Conservation (phyloP, 30 jellyfish, hydroid and myxozoan species). For the Aurelia coerulea region DNA sequence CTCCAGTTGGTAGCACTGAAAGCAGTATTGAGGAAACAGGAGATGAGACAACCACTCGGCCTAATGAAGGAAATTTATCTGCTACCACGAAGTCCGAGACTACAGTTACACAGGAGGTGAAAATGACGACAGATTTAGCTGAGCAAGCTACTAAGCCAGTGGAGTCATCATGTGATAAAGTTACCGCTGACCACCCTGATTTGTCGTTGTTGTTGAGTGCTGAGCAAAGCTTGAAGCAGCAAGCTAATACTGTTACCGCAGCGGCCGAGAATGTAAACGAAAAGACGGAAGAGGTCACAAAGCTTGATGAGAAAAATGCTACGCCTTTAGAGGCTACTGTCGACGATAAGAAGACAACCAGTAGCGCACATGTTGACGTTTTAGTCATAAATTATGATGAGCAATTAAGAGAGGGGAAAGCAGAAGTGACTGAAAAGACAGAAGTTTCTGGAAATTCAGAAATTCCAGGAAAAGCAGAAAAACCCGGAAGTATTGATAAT, state of each 20-base stretch:
- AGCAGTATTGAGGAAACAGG: neutral
- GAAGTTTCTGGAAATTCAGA: neutral
- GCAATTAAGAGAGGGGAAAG: constrained; percentile 53
- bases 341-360: neutral
- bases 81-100: neutral
- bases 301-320: neutral
- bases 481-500: neutral
- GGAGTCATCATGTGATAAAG: constrained; percentile 12
- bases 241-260: neutral
- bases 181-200: constrained; percentile 22
- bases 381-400: constrained; percentile 52
- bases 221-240: constrained; percentile 17
- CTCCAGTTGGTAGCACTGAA: too few relatives aligned
- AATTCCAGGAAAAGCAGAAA: neutral
- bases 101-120: neutral
- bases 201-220: constrained; percentile 26
- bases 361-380: constrained; percentile 45
- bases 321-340: neutral
- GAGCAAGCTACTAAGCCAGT: neutral
- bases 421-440: constrained; percentile 41
- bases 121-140: neutral
- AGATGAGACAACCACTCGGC: neutral
- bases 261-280: neutral
- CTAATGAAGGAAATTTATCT: neutral
- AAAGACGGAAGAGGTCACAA: neutral